Evolutionary conservation across 2,113 vertebrate genomes (phyloP).

Genomic region (Cochlearius cochlearius): DNA sequence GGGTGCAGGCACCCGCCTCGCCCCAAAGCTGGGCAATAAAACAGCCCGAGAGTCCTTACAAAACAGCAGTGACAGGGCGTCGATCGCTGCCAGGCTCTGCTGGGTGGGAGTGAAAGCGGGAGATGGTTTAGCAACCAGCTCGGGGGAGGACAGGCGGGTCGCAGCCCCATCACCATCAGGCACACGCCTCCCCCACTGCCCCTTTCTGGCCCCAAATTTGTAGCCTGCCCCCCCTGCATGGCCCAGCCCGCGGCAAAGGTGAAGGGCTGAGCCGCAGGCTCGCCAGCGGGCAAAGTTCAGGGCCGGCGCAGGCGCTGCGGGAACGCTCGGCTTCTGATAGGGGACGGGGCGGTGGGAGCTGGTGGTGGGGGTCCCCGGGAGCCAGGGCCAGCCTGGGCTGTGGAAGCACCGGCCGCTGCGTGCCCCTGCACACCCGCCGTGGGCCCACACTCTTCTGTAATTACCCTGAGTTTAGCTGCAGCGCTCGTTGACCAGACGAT

Average conservation of each 20-base stretch:
- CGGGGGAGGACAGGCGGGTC: neutral
- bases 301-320: neutral
- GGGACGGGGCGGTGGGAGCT: neutral
- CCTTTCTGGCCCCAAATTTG: neutral
- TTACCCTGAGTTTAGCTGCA: neutral
- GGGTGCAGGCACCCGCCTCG: neutral
- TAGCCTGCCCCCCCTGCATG: neutral
- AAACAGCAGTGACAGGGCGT: neutral
- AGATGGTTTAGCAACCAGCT: neutral
- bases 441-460: neutral
- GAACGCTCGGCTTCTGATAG: accelerated
- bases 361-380: neutral
- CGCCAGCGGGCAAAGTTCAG: neutral
- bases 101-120: neutral
- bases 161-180: accelerated
- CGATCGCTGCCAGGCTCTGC: neutral
- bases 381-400: neutral
- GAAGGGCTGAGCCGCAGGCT: neutral
- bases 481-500: neutral
- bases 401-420: neutral
- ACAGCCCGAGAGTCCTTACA: neutral
- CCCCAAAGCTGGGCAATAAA: neutral
- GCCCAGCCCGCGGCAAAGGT: neutral
- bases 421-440: neutral
- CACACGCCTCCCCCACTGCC: accelerated